Base-by-base conservation (phyloP, 1,140 invertebrate genomes). In the Halotydeus destructor region DNA sequence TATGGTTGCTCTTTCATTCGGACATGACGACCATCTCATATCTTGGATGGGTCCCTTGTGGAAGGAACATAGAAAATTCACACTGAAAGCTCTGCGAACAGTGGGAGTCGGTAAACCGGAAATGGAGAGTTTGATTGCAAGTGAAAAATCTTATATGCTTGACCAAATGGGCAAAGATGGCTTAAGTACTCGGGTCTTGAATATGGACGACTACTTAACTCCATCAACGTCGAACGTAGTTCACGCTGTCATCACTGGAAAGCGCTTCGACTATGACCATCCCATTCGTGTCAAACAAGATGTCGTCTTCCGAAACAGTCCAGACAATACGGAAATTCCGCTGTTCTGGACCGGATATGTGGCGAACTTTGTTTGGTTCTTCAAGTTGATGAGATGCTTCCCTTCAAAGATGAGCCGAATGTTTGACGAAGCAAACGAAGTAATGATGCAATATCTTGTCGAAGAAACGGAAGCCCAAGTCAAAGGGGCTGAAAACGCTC, bases 231-330 rank as follows among this genome's bases (percentile, higher is more conserved):
- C 54, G 8, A 91, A 89, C 50, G 78, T 78, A 0, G 58, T 89
- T 0, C 86, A 82, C 77, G 71, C 66, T 38, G 80, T 88, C 72
- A 70, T 86, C 60, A 78, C 82, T 40, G 78, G 82, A 1, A 70
- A 69, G 49, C 57, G 72, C 50, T 71, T 68, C 11, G 49, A 53
- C 3, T 56, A 62, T 43, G 49, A 66, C 39, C 64, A 74, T 51
- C 53, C 60, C 2, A 68, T 77, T 50, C 60, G 82, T 40, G 66
- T 66, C 27, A 56, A 70, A 18, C 57, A 83, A 0, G 72, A 81
- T 58, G 58, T 58, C 32, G 67, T 79, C n/a, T 59, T 82, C 5
- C 70, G n/a, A n/a, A n/a, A n/a, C n/a, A n/a, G n/a, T n/a, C n/a
- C n/a, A n/a, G n/a, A n/a, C n/a, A 69, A 11, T n/a, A n/a, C n/a